Base-by-base conservation (phyloP, 2,113 vertebrate species). In the Rhabdornis inornatus region DNA sequence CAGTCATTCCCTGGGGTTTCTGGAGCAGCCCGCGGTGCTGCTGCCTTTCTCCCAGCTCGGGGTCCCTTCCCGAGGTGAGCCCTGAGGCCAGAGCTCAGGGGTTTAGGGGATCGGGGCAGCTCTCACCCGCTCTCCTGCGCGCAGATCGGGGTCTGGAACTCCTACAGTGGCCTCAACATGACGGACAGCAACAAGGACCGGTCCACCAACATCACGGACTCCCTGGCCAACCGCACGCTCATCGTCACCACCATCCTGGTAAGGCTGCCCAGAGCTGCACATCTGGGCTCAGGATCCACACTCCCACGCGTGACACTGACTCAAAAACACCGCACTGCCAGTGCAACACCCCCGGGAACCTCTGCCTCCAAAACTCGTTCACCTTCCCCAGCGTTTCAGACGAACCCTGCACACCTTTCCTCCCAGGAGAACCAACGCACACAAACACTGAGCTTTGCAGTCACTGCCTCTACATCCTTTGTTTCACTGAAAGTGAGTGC, bases 211-310 rank as follows among this genome's bases (percentile, higher is more conserved):
- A 97, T 99, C 89, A 99, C 99, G 0, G 99, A 99, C 91, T 99
- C 99, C 3, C 96, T 99, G 98, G 98, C 99, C 90, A 99, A 99
- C 97, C 97, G 99, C 80, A 99, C 99, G 0, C 99, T 99, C 60
- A 98, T 99, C 3, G 99, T 99, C 94, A 99, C 99, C 53, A 99
- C 99, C 64, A 99, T 99, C 72, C 97, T 99, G 99, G 99, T 99
- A 98, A 99, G 87, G 72, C 37, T 27, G 44, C 44, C 45, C 83
- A 25, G 3, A 14, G 45, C 71, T 6, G 3, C 1, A 3, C 6
- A 2, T 20, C 33, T 20, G 10, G 66, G 15, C 45, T 70, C 66
- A 56, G 66, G 64, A 60, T 6, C 1, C 63, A 23, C 53, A 27
- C 71, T 8, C 21, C 6, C 31, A 1, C 0, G 23, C 3, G 8